A percentile compares a stretch with the other conserved stretches of the same genome.
Evolutionary conservation across 2,797 vertebrate genomes (phyloP).

Genomic region (Brotula barbata): DNA sequence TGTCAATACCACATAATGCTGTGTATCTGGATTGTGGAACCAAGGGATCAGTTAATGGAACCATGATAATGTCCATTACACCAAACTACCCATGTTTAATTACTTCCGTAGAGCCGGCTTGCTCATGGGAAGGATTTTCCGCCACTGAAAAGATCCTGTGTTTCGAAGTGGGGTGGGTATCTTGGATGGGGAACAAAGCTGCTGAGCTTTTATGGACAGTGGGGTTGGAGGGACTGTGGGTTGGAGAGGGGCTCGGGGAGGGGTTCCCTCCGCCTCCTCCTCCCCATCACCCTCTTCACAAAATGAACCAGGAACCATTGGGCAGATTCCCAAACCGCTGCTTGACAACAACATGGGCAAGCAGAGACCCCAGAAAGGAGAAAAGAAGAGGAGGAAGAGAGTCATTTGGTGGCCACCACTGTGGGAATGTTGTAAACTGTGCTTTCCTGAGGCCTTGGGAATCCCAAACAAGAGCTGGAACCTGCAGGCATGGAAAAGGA

Average conservation of each 20-base stretch:
- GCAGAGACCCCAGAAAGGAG: slow-evolving; percentile 63
- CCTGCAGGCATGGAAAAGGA: slow-evolving; percentile 76
- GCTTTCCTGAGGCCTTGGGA: slow-evolving; percentile 80
- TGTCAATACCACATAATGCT: slow-evolving; percentile 43
- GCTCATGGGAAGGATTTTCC: slow-evolving; percentile 75
- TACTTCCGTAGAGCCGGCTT: slow-evolving; percentile 68
- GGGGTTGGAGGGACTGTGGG: slow-evolving; percentile 42
- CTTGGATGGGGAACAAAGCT: slow-evolving; percentile 76
- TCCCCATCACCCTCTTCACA: slow-evolving; percentile 35
- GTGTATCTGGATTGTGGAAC: slow-evolving; percentile 48
- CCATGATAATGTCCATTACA: slow-evolving; percentile 76
- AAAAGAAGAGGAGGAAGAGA: slow-evolving; percentile 65
- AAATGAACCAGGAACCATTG: slow-evolving; percentile 67
- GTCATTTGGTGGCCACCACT: slow-evolving; percentile 70
- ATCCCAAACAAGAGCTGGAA: slow-evolving; percentile 77
- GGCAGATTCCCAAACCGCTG: slow-evolving; percentile 74
- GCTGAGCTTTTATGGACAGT: slow-evolving; percentile 55
- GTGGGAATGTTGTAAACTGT: slow-evolving; percentile 81
- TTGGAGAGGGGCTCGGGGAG: slow-evolving; percentile 13
- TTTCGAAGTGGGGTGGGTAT: slow-evolving; percentile 35
- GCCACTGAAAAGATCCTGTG: slow-evolving; percentile 63
- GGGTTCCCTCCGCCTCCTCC: slow-evolving; percentile 39
- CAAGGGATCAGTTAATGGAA: slow-evolving; percentile 68
- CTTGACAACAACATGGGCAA: slow-evolving; percentile 74
- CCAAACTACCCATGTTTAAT: slow-evolving; percentile 79